Conservation (phyloP, 2,797 vertebrate genomes). For the Mastacembelus armatus region DNA sequence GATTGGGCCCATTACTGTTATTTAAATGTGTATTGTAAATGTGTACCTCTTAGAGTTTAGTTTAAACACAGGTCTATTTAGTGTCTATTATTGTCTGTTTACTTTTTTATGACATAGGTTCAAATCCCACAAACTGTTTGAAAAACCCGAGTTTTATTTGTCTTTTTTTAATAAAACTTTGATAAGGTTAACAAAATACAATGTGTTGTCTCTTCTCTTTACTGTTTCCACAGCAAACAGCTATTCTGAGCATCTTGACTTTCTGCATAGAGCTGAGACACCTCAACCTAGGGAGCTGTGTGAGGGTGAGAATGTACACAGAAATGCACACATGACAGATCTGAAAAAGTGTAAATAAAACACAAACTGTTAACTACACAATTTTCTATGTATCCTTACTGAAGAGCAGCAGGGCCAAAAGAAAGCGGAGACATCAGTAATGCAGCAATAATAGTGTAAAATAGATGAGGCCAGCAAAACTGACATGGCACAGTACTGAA, state of each 20-base stretch:
- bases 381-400: conserved; percentile 15
- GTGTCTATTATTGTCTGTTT: too few species aligned
- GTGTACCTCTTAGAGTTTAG: neutral
- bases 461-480: neutral
- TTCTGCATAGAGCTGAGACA: conserved; percentile 95
- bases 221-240: conserved; percentile 90
- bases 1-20: conserved; percentile 32
- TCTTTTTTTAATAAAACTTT: neutral
- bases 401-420: conserved; percentile 34
- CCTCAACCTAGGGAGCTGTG: conserved; percentile 96
- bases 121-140: too few species aligned
- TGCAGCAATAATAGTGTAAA: conserved; percentile 8
- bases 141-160: too few species aligned
- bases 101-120: neutral
- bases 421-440: neutral
- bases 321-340: conserved; percentile 5
- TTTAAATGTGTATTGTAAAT: conserved; percentile 14
- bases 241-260: conserved; percentile 95
- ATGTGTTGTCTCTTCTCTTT: conserved; percentile 69
- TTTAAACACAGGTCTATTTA: too few species aligned
- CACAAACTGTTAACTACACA: conserved; percentile 17
- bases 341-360: conserved; percentile 22
- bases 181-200: neutral
- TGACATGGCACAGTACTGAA: too few species aligned
- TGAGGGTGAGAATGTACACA: conserved; percentile 88